Evolutionary conservation across 2,113 vertebrate species (phyloP).

Genomic region (Todiramphus chloris): DNA sequence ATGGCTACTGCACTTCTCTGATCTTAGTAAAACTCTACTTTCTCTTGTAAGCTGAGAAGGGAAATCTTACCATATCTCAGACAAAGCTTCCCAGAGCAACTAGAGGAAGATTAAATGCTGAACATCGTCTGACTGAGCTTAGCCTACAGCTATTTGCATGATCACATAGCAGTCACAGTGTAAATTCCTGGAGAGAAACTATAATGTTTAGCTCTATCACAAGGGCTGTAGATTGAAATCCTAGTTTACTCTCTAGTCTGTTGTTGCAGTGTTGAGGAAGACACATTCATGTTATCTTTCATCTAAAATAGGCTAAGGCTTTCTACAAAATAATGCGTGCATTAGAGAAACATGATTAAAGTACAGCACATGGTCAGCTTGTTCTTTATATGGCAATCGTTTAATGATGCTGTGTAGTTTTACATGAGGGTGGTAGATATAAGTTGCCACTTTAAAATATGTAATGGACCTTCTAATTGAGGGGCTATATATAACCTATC

Average conservation of each 20-base stretch:
- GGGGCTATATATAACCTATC: not conserved
- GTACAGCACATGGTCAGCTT: not conserved
- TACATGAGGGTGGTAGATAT: not conserved
- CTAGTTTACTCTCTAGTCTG: not conserved
- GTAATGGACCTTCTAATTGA: not conserved
- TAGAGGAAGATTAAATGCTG: constrained; percentile 14
- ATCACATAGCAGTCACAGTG: not conserved
- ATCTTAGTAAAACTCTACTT: not conserved
- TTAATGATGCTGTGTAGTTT: not conserved
- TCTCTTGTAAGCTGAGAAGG: not conserved
- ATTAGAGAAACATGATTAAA: not conserved
- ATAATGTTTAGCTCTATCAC: not conserved
- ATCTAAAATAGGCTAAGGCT: not conserved
- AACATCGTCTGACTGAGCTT: not conserved
- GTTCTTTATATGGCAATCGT: not conserved
- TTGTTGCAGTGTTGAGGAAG: not conserved
- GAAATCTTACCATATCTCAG: not conserved
- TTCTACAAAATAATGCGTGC: not conserved
- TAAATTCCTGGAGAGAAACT: not conserved
- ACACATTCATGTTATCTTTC: not conserved
- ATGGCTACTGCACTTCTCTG: not conserved
- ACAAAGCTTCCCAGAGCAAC: not conserved
- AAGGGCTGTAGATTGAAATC: not conserved
- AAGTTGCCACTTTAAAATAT: not conserved
- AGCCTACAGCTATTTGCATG: constrained; percentile 17